Conservation (phyloP, 2,888 invertebrate genomes). For the Papilio protenor region DNA sequence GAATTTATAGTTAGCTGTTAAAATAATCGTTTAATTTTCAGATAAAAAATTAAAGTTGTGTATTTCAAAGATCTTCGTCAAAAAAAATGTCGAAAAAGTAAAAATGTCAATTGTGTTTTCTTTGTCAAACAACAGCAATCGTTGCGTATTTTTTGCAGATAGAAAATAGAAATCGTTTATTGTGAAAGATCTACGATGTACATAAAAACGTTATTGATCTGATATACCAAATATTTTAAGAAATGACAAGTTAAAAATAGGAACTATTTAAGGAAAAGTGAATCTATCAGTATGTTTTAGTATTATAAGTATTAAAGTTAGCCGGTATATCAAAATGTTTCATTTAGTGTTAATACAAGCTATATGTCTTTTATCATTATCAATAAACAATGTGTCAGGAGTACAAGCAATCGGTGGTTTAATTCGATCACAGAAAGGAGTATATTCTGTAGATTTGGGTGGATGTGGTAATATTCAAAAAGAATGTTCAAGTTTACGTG, state of each 20-base stretch:
- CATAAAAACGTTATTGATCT: not conserved
- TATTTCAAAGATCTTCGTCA: not conserved
- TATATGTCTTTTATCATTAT: constrained; percentile 55
- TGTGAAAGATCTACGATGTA: constrained; percentile 5
- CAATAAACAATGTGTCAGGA: constrained; percentile 56
- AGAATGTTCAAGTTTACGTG: constrained; percentile 72
- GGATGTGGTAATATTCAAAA: constrained; percentile 73
- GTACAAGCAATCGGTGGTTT: constrained; percentile 61
- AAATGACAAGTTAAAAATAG: constrained; percentile 7
- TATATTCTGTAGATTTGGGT: constrained; percentile 66
- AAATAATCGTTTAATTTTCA: not conserved
- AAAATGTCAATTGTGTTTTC: constrained; percentile 31
- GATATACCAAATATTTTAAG: constrained; percentile 1
- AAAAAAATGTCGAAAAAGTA: not conserved
- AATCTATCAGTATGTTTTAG: constrained; percentile 42
- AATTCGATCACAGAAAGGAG: constrained; percentile 61
- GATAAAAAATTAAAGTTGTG: not conserved
- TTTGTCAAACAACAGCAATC: constrained; percentile 41
- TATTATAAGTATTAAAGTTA: constrained; percentile 41
- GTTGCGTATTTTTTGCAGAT: constrained; percentile 30
- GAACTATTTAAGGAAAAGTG: constrained; percentile 22
- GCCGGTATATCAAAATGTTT: constrained; percentile 65
- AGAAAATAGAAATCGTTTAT: constrained; percentile 28
- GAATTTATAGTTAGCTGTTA: not conserved
- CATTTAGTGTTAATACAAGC: constrained; percentile 55